Conservation (phyloP, 1,140 invertebrate species). For the Chironomus striatipennis region DNA sequence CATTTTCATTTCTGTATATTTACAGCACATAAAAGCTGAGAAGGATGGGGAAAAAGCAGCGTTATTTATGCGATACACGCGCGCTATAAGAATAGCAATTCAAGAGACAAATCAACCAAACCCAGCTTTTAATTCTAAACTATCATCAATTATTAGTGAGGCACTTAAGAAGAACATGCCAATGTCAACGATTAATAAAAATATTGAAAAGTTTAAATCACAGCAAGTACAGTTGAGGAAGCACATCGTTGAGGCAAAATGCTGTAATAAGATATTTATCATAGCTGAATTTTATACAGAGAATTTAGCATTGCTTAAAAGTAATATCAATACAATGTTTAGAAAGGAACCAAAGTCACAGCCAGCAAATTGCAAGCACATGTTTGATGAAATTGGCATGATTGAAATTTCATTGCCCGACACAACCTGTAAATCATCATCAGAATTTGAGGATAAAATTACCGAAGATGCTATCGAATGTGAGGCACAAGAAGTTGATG, state of each 20-base stretch:
- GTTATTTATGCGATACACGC: slow-evolving; percentile 41
- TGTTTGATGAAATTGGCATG: slow-evolving; percentile 47
- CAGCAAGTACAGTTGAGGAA: slow-evolving; percentile 34
- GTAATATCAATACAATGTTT: slow-evolving; percentile 38
- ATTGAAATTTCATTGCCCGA: slow-evolving; percentile 40
- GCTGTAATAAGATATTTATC: slow-evolving; percentile 32
- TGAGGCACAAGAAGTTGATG: slow-evolving; percentile 52
- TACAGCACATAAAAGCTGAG: slow-evolving; percentile 48
- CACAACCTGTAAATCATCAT: slow-evolving; percentile 25
- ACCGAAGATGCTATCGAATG: slow-evolving; percentile 53
- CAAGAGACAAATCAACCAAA: slow-evolving; percentile 47
- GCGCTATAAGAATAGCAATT: slow-evolving; percentile 48
- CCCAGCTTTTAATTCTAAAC: slow-evolving; percentile 46
- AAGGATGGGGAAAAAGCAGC: slow-evolving; percentile 49
- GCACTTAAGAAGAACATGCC: slow-evolving; percentile 53
- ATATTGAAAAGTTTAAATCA: slow-evolving; percentile 44
- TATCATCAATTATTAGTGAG: slow-evolving; percentile 48
- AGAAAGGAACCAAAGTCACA: slow-evolving; percentile 41
- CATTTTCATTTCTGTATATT: background rate
- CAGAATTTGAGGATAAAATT: slow-evolving; percentile 43
- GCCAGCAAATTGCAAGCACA: slow-evolving; percentile 33
- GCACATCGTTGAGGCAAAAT: slow-evolving; percentile 40
- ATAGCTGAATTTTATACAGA: slow-evolving; percentile 35
- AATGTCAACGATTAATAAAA: slow-evolving; percentile 45
- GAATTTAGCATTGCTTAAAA: slow-evolving; percentile 34